Percentiles rank a stretch among this genome's conserved stretches.
Conservation (phyloP, 2,113 vertebrate genomes). For the Cheilinus undulatus region DNA sequence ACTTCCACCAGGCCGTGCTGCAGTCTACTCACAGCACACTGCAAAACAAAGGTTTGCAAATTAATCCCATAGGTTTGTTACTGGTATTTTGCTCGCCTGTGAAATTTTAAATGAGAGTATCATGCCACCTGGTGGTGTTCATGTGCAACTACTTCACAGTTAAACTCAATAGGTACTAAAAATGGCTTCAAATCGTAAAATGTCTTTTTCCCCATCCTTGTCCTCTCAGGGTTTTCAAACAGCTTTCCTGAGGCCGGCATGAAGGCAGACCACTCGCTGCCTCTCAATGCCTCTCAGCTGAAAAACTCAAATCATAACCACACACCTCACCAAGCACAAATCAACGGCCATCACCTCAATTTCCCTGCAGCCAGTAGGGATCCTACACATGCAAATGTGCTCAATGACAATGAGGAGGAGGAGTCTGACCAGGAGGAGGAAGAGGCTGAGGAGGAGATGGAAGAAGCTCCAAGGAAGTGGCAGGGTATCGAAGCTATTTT, state of each 20-base stretch:
- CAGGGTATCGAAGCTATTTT: conserved; percentile 95
- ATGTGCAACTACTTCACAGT: not conserved
- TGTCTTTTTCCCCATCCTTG: conserved; percentile 9
- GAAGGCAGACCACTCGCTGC: conserved; percentile 43
- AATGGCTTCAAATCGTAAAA: conserved; percentile 11
- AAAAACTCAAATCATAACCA: conserved; percentile 45
- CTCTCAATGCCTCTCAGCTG: conserved; percentile 53
- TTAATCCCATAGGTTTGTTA: not conserved
- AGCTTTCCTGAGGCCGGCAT: conserved; percentile 36
- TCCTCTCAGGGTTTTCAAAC: conserved; percentile 42
- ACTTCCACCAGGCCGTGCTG: conserved; percentile 97
- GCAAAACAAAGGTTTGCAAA: conserved; percentile 91
- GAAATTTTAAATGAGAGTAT: not conserved
- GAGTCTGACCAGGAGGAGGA: conserved; percentile 70
- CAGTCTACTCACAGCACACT: conserved; percentile 94
- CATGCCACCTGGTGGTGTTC: conserved; percentile 67
- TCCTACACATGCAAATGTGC: conserved; percentile 31
- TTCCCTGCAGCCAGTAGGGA: conserved; percentile 59
- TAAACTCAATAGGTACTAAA: not conserved
- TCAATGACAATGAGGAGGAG: conserved; percentile 65
- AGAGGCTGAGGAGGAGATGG: conserved; percentile 79
- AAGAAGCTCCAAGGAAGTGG: conserved; percentile 87
- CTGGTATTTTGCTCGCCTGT: not conserved
- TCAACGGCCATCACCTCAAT: conserved; percentile 88
- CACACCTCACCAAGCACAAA: conserved; percentile 33